A percentile compares a stretch with the other conserved stretches of the same genome.
Conservation (phyloP, 2,888 invertebrate species). For the Campaea margaritaria region DNA sequence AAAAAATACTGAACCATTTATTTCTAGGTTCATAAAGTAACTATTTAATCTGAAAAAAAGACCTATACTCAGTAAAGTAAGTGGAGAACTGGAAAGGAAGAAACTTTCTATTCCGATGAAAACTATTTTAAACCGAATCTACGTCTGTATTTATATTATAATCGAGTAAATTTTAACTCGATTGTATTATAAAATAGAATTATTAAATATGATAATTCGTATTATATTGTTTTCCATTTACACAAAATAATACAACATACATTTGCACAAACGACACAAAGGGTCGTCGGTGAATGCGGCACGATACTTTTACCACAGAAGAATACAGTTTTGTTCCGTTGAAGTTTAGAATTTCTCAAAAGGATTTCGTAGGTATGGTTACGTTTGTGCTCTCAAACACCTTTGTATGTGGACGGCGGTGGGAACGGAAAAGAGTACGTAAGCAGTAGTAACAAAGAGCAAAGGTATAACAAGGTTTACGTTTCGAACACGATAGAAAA, state of each 20-base stretch:
- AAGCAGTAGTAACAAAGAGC: conserved; percentile 27
- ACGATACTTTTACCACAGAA: conserved; percentile 28
- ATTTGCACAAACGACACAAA: conserved; percentile 20
- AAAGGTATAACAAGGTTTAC: conserved; percentile 19
- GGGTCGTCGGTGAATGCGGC: conserved; percentile 19
- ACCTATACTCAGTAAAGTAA: too few relatives aligned
- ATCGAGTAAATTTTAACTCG: too few relatives aligned
- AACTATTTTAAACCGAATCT: too few relatives aligned
- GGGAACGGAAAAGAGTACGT: conserved; percentile 20
- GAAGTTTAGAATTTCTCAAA: conserved; percentile 35
- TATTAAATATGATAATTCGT: too few relatives aligned
- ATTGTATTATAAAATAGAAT: too few relatives aligned
- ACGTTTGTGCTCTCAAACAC: conserved; percentile 36
- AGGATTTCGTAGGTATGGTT: conserved; percentile 31
- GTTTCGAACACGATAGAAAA: conserved; percentile 7
- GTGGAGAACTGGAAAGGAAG: too few relatives aligned
- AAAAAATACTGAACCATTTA: too few relatives aligned
- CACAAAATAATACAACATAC: not conserved
- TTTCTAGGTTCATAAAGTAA: too few relatives aligned
- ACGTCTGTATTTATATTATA: too few relatives aligned
- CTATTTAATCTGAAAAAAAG: too few relatives aligned
- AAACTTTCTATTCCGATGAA: too few relatives aligned
- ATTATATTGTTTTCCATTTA: not conserved
- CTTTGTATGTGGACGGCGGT: conserved; percentile 24
- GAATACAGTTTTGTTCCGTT: conserved; percentile 28